Evolutionary conservation across 2,797 vertebrate species (phyloP), one percentile per base, ranked within the genome.

Genomic region (Miichthys miiuy): DNA sequence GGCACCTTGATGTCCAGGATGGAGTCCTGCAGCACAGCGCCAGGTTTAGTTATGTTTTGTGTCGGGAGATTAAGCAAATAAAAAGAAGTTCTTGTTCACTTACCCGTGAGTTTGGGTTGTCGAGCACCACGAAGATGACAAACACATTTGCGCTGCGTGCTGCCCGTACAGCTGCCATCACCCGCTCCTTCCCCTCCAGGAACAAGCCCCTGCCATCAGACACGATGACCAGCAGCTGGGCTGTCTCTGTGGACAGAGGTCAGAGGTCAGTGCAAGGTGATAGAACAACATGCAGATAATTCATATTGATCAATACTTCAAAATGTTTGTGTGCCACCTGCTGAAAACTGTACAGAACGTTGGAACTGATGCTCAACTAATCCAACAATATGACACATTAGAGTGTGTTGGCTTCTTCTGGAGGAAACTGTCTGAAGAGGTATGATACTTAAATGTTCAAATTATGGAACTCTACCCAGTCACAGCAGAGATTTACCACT

Each of bases 1-100:
- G 98, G 98, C 75, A 99, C 97, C 95, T 99, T 99, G 91, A 99
- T 99, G 90, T 99, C 98, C 95, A 99, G 89, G 88, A 99, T 96
- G 57, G 98, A 99, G 94, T 99, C 96, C 98, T 99, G 94, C 42
- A 30, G 48, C 14, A 73, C 47, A 83, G 38, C 17, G 23, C 5
- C 38, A 38, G 2, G 11, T 41, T 82, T 16, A 77, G 55, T 60
- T 5, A 23, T 3, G 0, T 21, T 42, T 1, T 25, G 21, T 8
- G 18, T 38, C 18, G 7, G 27, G 3, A 73, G 1, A 25, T 46
- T 34, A 5, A 7, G 3, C 27, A n/a, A 17, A 60, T 5, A 18
- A 42, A 30, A 23, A 1, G 4, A 6, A 11, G 18, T 25, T 30
- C 1, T 11, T 25, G 12, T n/a, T 44, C 14, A 79, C 96, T 95